Conservation (phyloP, 53 echinoderm and acorn worm species). For the Holothuria scabra region DNA sequence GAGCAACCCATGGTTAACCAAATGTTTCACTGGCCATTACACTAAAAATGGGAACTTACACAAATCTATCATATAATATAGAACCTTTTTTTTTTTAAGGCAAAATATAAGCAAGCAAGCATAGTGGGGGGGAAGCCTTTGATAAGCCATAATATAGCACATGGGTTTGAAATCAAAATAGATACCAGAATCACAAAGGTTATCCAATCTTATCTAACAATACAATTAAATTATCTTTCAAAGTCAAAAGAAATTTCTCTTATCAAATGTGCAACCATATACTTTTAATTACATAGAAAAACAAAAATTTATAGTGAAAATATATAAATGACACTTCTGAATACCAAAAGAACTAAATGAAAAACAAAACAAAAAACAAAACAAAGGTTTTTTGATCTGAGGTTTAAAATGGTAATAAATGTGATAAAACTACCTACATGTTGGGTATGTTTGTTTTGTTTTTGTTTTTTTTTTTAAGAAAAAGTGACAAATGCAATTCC, state of each 20-base stretch:
- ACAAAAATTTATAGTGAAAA: slow-evolving; percentile 25
- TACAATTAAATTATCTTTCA: no score
- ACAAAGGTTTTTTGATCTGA: slow-evolving; percentile 7
- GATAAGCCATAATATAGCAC: no score
- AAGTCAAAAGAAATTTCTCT: not conserved
- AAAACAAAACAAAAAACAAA: slow-evolving; percentile 2
- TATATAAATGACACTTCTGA: slow-evolving; percentile 46
- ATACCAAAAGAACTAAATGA: slow-evolving; percentile 41
- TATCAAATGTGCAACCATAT: slow-evolving; percentile 23
- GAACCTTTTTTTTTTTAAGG: no score
- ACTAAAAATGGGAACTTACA: no score
- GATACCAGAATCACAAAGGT: no score
- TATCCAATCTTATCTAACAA: no score
- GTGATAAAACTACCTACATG: slow-evolving; percentile 40
- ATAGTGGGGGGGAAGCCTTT: no score
- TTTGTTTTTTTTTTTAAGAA: slow-evolving; percentile 1
- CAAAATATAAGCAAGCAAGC: no score
- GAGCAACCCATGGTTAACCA: no score
- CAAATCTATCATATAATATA: no score
- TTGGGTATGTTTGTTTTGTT: not conserved
- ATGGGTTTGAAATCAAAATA: no score
- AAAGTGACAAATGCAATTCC: slow-evolving; percentile 17
- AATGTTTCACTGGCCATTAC: no score
- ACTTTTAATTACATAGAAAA: slow-evolving; percentile 13
- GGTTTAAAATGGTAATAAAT: slow-evolving; percentile 40